Percentiles rank a stretch among this genome's conserved stretches.
Evolutionary conservation across 2,888 invertebrate species (phyloP).

Genomic region (Pheosia tremula): DNA sequence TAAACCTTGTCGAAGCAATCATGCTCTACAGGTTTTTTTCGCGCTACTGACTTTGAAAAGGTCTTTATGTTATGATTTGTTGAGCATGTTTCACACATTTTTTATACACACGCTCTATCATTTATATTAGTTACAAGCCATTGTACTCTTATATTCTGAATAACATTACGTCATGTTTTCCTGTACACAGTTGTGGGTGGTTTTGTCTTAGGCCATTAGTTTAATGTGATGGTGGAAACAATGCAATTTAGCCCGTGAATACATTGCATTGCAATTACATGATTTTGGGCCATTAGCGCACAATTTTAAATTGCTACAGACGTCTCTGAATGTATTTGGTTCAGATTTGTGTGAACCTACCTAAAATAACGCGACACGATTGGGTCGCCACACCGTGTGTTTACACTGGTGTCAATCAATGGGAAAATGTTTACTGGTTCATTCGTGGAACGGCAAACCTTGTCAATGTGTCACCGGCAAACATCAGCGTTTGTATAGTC

Average conservation of each 20-base stretch:
- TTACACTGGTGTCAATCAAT: constrained; percentile 41
- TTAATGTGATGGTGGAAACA: no score
- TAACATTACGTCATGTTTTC: background rate
- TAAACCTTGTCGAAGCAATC: constrained; percentile 27
- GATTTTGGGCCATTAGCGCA: no score
- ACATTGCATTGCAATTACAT: no score
- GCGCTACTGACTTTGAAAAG: constrained; percentile 18
- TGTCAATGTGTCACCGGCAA: constrained; percentile 31
- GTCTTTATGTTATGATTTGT: constrained; percentile 31
- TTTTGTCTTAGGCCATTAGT: background rate
- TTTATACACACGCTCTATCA: constrained; percentile 25
- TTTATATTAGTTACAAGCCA: constrained; percentile 31
- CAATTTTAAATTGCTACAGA: no score
- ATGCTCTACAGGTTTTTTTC: constrained; percentile 31
- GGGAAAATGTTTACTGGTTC: constrained; percentile 29
- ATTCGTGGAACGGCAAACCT: constrained; percentile 15
- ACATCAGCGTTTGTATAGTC: constrained; percentile 27
- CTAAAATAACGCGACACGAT: constrained; percentile 28
- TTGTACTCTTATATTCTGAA: constrained; percentile 12
- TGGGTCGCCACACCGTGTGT: constrained; percentile 25
- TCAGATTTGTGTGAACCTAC: constrained; percentile 15
- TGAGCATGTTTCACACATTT: constrained; percentile 20
- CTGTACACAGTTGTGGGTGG: background rate
- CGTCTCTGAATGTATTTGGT: background rate
- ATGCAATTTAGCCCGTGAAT: no score